Evolutionary conservation across 2,113 vertebrate species (phyloP).

Genomic region (Calidris pygmaea): DNA sequence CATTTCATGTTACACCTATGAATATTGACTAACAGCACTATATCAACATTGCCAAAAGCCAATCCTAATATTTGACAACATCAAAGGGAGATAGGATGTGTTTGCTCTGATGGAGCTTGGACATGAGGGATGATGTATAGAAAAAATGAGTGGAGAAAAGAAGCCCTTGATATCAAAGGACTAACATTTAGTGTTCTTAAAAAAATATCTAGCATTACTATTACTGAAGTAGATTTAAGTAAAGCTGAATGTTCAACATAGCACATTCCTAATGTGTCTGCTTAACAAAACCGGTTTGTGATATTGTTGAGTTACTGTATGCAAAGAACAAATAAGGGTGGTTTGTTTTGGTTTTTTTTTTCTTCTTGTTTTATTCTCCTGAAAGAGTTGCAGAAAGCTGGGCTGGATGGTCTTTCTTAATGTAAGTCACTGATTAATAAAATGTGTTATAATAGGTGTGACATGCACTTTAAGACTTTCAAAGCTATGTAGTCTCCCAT

Average conservation of each 20-base stretch:
- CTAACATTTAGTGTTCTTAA: background rate
- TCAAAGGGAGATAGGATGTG: background rate
- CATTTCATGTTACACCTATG: slow-evolving; percentile 12
- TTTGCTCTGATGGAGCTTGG: background rate
- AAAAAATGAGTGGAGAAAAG: background rate
- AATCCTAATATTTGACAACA: slow-evolving; percentile 10
- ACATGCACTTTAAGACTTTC: slow-evolving; percentile 58
- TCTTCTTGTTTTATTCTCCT: background rate
- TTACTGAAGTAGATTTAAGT: background rate
- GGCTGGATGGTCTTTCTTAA: slow-evolving; percentile 23
- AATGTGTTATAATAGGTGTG: slow-evolving; percentile 53
- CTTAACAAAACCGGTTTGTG: background rate
- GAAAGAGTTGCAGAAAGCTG: slow-evolving; percentile 27
- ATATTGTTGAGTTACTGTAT: background rate
- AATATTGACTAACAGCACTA: slow-evolving; percentile 23
- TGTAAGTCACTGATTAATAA: slow-evolving; percentile 56
- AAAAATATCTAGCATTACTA: background rate
- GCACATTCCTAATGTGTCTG: background rate
- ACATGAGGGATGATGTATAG: background rate
- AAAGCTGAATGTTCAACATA: background rate
- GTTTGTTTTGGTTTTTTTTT: background rate
- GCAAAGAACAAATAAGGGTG: background rate
- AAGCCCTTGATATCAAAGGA: background rate
- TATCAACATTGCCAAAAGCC: slow-evolving; percentile 4
- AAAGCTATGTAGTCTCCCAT: slow-evolving; percentile 42